phyloP scores from a whole-genome alignment of 2,797 vertebrate species.

The Parauchenoglanis punctatus region DNA sequence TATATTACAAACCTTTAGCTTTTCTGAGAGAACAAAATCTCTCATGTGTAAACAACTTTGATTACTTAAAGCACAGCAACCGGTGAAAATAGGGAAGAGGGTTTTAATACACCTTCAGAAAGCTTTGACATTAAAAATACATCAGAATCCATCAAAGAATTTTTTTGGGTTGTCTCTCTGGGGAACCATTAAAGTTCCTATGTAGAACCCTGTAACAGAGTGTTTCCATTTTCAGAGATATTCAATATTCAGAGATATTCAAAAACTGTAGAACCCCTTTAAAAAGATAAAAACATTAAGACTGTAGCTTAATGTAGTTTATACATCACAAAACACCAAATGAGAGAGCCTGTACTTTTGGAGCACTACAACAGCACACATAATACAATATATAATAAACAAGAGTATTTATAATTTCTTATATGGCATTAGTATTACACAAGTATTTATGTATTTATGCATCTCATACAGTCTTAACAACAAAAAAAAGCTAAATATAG shows the following conservation, averaged over 20 bases:
- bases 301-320: too few relatives aligned
- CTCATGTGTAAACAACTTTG: not conserved
- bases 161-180: not conserved
- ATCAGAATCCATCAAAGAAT: conserved; percentile 18
- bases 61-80: too few relatives aligned
- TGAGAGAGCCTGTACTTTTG: not conserved
- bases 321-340: not conserved
- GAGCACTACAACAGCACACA: not conserved
- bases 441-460: not conserved
- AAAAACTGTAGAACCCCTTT: not conserved
- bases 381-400: not conserved
- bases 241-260: too few relatives aligned
- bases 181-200: conserved; percentile 2
- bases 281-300: not conserved
- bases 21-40: not conserved
- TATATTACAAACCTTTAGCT: not conserved
- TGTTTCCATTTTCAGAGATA: conserved; percentile 14
- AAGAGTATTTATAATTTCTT: not conserved
- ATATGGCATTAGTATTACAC: not conserved
- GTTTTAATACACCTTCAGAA: not conserved
- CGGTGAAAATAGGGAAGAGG: not conserved
- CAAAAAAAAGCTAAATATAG: not conserved
- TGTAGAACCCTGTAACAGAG: not conserved
- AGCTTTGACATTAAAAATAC: conserved; percentile 19
- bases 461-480: not conserved